phyloP scores from a whole-genome alignment of 2,888 invertebrate species.

The Heteromurus nitidus region DNA sequence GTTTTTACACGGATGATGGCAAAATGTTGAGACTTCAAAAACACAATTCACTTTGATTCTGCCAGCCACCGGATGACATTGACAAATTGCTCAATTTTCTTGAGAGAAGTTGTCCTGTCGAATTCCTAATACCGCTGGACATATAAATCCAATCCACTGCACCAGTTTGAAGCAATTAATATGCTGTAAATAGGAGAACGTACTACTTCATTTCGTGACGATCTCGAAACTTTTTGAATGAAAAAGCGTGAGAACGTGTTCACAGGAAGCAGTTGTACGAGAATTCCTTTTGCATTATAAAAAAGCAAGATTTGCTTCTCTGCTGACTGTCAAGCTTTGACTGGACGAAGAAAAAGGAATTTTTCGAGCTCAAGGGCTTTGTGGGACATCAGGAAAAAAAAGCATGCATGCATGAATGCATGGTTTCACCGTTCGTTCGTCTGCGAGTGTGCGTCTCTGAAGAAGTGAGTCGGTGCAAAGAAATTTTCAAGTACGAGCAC shows the following conservation, averaged over 20 bases:
- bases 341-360: conserved; percentile 61
- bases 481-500: conserved; percentile 12
- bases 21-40: background rate
- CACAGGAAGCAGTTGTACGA: background rate
- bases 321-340: conserved; percentile 58
- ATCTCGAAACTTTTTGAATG: background rate
- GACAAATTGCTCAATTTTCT: conserved; percentile 12
- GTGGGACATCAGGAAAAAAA: conserved; percentile 33
- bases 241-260: background rate
- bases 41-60: background rate
- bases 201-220: too few species aligned
- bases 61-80: conserved; percentile 1
- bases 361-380: conserved; percentile 57
- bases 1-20: background rate
- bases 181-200: too few species aligned
- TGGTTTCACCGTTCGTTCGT: conserved; percentile 36
- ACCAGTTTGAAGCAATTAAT: too few species aligned
- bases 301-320: conserved; percentile 47
- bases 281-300: background rate
- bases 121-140: too few species aligned
- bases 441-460: too few species aligned
- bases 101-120: too few species aligned
- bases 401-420: conserved; percentile 46
- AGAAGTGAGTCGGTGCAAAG: conserved; percentile 41
- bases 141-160: too few species aligned